Percentiles rank a stretch among this genome's conserved stretches.
phyloP scores from a whole-genome alignment of 2,797 vertebrate genomes.

The Pangasius larnaudii region DNA sequence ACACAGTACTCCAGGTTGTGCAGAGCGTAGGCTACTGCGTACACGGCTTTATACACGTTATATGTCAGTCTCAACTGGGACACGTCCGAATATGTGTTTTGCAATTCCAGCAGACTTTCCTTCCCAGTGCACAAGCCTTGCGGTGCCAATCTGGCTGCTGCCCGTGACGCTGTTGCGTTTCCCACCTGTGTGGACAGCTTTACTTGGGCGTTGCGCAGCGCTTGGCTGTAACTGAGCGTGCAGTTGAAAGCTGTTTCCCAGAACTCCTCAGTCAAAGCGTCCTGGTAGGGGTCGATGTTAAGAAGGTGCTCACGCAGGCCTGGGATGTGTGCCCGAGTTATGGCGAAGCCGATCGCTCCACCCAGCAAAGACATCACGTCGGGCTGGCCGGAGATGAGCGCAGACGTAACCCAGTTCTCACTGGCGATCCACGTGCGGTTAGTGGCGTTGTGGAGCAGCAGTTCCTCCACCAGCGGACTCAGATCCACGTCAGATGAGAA shows the following conservation, averaged over 20 bases:
- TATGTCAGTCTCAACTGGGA: slow-evolving; percentile 85
- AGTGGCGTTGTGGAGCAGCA: slow-evolving; percentile 78
- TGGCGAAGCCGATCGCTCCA: slow-evolving; percentile 82
- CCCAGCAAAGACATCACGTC: slow-evolving; percentile 75
- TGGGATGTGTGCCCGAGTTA: slow-evolving; percentile 77
- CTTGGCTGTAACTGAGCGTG: slow-evolving; percentile 70
- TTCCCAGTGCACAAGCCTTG: slow-evolving; percentile 74
- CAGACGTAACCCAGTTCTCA: slow-evolving; percentile 85
- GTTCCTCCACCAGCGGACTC: slow-evolving; percentile 76
- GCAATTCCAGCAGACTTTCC: slow-evolving; percentile 73
- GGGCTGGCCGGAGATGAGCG: slow-evolving; percentile 75
- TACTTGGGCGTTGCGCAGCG: slow-evolving; percentile 56
- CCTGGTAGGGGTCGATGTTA: slow-evolving; percentile 75
- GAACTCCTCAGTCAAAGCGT: slow-evolving; percentile 81
- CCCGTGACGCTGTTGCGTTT: slow-evolving; percentile 60
- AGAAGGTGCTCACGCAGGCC: slow-evolving; percentile 76
- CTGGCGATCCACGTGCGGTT: slow-evolving; percentile 86
- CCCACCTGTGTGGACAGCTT: slow-evolving; percentile 1
- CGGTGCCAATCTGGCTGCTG: slow-evolving; percentile 53
- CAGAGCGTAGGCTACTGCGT: slow-evolving; percentile 81
- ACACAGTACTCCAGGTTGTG: slow-evolving; percentile 78
- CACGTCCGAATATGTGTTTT: slow-evolving; percentile 82
- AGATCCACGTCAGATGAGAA: slow-evolving; percentile 88
- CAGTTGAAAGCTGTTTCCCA: slow-evolving; percentile 87
- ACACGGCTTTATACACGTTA: slow-evolving; percentile 86